Evolutionary conservation across 2,888 invertebrate genomes (phyloP).

Genomic region (Meandrusa payeni): DNA sequence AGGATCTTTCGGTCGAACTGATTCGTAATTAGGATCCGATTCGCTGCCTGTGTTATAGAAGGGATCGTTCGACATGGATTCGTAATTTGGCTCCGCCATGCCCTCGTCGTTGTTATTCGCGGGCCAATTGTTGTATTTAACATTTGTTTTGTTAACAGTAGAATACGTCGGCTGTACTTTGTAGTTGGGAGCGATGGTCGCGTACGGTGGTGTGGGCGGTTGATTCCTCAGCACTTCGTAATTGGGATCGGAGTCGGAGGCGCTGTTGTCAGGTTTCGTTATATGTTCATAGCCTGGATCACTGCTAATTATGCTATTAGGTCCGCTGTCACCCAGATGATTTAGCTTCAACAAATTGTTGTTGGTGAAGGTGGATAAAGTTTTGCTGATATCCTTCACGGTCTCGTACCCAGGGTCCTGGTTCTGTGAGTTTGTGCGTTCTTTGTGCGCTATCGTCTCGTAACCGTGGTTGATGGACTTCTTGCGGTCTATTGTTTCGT

Average conservation of each 20-base stretch:
- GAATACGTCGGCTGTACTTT: constrained; percentile 77
- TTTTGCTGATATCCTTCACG: constrained; percentile 65
- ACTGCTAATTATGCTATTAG: constrained; percentile 81
- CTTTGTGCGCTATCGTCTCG: constrained; percentile 78
- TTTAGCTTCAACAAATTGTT: constrained; percentile 59
- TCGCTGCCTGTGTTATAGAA: constrained; percentile 86
- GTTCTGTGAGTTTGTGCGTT: constrained; percentile 61
- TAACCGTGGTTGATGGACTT: constrained; percentile 79
- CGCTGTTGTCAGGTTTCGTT: constrained; percentile 64
- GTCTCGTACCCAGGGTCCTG: constrained; percentile 85
- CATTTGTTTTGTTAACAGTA: constrained; percentile 78
- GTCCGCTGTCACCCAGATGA: constrained; percentile 73
- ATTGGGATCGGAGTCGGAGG: constrained; percentile 87
- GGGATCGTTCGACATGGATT: constrained; percentile 85
- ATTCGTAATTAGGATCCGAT: constrained; percentile 87
- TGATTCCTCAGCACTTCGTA: constrained; percentile 87
- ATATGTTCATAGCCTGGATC: constrained; percentile 89
- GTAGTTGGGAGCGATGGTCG: constrained; percentile 67
- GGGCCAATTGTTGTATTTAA: constrained; percentile 76
- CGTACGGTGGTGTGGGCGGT: constrained; percentile 71
- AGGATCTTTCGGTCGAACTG: constrained; percentile 83
- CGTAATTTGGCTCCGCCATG: constrained; percentile 87
- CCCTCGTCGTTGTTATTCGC: constrained; percentile 74
- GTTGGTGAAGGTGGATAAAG: constrained; percentile 47
- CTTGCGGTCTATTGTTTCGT: constrained; percentile 73